Evolutionary conservation across 2,888 invertebrate genomes (phyloP), one percentile per base, ranked within the genome.

Genomic region (Nephrotoma flavescens): DNA sequence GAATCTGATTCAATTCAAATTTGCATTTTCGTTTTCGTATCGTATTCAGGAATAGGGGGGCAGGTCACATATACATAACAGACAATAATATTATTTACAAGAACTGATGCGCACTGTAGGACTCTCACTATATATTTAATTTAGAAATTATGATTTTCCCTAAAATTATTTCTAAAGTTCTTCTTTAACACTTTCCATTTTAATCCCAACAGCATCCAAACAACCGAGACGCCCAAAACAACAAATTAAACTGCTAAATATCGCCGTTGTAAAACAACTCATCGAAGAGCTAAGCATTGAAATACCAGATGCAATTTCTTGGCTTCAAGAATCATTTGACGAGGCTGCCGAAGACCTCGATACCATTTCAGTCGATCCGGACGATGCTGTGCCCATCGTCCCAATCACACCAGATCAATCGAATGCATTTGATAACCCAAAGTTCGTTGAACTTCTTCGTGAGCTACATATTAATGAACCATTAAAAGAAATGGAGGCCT

Each of bases 331-430:
- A 90, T 94, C 94, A 88, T 91, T 97, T 85, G 93, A 94, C 89
- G 96, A 96, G 89, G 94, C 94, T 12, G 93, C 95, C n/a, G 94
- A 96, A 86, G 96, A 96, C 89, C 95, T 94, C 4, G 94, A 94
- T 86, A 93, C 93, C 0, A 93, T 92, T 87, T 94, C 94, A 87
- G 94, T 94, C 12, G 93, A 92, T 86, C 87, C 86, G 85, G 93
- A 93, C 87, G 95, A 96, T 89, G 94, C 95, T 0, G 93, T 95
- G 19, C 97, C 98, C 0, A 91, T 98, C 42, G 95, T 98, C 11
- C 97, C 98, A 0, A 92, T 97, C 88, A 93, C 95, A 86, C 94
- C 94, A 86, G 93, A 94, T 87, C 94, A 95, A 86, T 93, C 94
- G 11, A 92, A 93, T 41, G 97, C 97, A 5, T 95, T 97, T 95